A percentile compares a stretch with the other conserved stretches of the same genome.
Conservation (phyloP, 2,888 invertebrate species). For the Caenorhabditis uteleia region DNA sequence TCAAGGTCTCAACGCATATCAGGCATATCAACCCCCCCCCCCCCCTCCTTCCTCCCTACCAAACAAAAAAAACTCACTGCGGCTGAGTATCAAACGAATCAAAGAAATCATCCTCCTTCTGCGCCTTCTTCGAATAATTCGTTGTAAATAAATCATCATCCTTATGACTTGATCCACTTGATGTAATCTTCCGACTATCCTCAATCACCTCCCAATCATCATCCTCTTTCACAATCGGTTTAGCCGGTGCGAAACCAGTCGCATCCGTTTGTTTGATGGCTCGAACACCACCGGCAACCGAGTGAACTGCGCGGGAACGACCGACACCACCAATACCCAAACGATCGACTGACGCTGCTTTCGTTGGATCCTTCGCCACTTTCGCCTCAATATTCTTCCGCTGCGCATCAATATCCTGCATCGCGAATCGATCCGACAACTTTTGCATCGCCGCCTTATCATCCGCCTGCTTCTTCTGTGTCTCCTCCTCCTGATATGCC, state of each 20-base stretch:
- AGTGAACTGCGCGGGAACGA: conserved; percentile 54
- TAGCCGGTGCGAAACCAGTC: conserved; percentile 18
- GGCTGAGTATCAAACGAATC: conserved; percentile 57
- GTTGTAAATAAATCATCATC: conserved; percentile 48
- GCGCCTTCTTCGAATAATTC: conserved; percentile 39
- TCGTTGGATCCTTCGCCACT: conserved; percentile 78
- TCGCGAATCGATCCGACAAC: conserved; percentile 76
- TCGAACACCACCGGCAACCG: conserved; percentile 62
- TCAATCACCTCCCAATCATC: conserved; percentile 68
- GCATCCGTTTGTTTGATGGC: conserved; percentile 56
- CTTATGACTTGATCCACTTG: conserved; percentile 17
- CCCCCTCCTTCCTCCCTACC: not conserved
- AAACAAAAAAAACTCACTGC: conserved; percentile 33
- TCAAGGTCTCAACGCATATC: not conserved
- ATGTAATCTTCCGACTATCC: conserved; percentile 25
- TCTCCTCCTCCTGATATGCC: conserved; percentile 37
- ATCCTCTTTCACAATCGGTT: conserved; percentile 30
- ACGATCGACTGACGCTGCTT: conserved; percentile 86
- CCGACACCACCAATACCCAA: conserved; percentile 83
- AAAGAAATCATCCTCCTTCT: conserved; percentile 62
- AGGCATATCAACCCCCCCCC: not conserved
- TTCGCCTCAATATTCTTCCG: conserved; percentile 68
- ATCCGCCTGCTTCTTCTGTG: conserved; percentile 15
- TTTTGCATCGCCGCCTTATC: conserved; percentile 26
- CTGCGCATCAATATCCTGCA: conserved; percentile 78